Evolutionary conservation across 2,797 vertebrate species (phyloP).

Genomic region (Anisognathus igniventris): DNA sequence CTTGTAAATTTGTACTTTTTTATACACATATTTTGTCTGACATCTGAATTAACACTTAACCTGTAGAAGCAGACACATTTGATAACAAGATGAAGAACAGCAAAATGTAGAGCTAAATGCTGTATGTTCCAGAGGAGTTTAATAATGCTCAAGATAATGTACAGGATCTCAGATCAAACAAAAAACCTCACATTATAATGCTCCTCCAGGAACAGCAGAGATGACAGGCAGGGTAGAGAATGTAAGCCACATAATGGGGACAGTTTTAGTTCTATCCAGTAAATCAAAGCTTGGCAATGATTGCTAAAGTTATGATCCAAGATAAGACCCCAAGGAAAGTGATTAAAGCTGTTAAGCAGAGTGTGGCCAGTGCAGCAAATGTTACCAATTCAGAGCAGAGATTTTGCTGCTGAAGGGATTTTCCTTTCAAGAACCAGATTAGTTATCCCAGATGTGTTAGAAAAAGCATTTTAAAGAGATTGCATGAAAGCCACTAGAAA

Average conservation of each 20-base stretch:
- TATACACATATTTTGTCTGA: not conserved
- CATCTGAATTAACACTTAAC: not conserved
- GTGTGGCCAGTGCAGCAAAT: not conserved
- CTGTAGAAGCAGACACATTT: not conserved
- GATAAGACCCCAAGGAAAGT: conserved; percentile 29
- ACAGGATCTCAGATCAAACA: not conserved
- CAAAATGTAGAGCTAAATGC: not conserved
- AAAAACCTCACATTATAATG: not conserved
- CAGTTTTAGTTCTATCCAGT: not conserved
- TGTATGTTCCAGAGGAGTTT: not conserved
- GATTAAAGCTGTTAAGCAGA: not conserved
- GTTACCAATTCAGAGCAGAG: not conserved
- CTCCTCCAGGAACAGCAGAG: not conserved
- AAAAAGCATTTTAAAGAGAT: not conserved
- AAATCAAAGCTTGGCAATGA: conserved; percentile 4
- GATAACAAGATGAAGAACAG: not conserved
- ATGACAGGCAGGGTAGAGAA: not conserved
- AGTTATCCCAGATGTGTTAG: not conserved
- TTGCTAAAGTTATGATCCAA: not conserved
- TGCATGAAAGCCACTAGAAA: not conserved
- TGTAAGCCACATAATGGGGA: not conserved
- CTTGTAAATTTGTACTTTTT: not conserved
- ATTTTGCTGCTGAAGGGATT: not conserved
- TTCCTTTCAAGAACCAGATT: conserved; percentile 30
- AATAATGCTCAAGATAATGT: not conserved